Evolutionary conservation across 1,140 invertebrate species (phyloP).

Genomic region (Whitmania pigra): DNA sequence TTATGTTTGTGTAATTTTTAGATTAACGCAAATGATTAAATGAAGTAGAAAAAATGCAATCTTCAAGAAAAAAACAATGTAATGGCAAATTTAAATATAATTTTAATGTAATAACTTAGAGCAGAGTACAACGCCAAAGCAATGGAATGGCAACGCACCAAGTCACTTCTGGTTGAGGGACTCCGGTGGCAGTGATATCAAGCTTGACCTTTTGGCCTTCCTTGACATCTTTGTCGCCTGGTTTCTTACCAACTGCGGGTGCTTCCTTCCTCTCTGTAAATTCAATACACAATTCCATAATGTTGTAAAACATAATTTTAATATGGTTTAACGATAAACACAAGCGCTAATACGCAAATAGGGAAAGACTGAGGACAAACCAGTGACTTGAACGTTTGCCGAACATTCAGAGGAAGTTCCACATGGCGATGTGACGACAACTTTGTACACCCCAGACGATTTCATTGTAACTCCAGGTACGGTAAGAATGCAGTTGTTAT

Average conservation of each 20-base stretch:
- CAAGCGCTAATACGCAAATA: too few relatives aligned
- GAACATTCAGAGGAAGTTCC: neutral
- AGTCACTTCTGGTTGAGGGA: slow-evolving; percentile 36
- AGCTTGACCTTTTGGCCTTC: slow-evolving; percentile 37
- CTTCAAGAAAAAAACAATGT: neutral
- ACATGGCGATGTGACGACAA: neutral
- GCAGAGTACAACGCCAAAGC: too few relatives aligned
- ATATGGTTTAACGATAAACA: too few relatives aligned
- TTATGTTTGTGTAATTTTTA: too few relatives aligned
- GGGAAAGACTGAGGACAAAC: neutral
- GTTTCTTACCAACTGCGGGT: slow-evolving; percentile 33
- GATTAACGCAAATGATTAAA: too few relatives aligned
- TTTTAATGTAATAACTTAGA: too few relatives aligned
- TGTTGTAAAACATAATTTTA: too few relatives aligned
- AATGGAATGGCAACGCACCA: slow-evolving; percentile 31
- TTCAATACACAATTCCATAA: too few relatives aligned
- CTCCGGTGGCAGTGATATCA: slow-evolving; percentile 37
- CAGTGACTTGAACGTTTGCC: neutral
- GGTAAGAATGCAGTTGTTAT: slow-evolving; percentile 57
- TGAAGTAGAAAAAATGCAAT: too few relatives aligned
- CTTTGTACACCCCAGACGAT: slow-evolving; percentile 28
- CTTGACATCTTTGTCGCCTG: slow-evolving; percentile 33
- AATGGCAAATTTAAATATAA: too few relatives aligned
- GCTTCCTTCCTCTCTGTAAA: slow-evolving; percentile 36
- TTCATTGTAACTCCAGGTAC: slow-evolving; percentile 32